Evolutionary conservation across 30 jellyfish, hydroid and myxozoan genomes (phyloP).

Genomic region (Mastigias papua): DNA sequence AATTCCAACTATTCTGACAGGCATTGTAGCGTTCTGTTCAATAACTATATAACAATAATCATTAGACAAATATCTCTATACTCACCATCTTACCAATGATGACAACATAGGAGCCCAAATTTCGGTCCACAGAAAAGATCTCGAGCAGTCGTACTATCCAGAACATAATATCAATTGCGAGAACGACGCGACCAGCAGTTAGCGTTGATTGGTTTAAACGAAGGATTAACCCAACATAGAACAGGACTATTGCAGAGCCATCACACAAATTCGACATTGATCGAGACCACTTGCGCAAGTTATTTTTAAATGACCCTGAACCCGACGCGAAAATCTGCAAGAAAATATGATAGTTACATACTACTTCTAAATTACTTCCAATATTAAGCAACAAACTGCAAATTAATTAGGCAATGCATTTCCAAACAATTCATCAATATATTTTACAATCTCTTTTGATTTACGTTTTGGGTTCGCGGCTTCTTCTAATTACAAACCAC

Average conservation of each 20-base stretch:
- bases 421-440: no score
- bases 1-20: no score
- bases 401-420: no score
- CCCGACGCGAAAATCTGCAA: conserved; percentile 77
- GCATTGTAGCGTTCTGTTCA: no score
- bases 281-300: conserved; percentile 71
- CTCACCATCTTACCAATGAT: conserved; percentile 94
- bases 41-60: no score
- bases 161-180: conserved; percentile 83
- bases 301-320: conserved; percentile 49
- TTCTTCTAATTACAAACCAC: no score
- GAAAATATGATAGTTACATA: no score
- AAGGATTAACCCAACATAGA: conserved; percentile 76
- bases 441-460: no score
- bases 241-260: conserved; percentile 79
- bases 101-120: conserved; percentile 96
- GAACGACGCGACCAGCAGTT: conserved; percentile 77
- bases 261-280: conserved; percentile 90
- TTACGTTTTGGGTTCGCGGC: no score
- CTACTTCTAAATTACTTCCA: no score
- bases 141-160: conserved; percentile 92
- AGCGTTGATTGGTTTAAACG: conserved; percentile 61
- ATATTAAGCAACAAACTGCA: no score
- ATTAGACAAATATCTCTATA: no score
- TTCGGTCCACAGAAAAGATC: conserved; percentile 80